Base-by-base conservation (phyloP, 2,113 vertebrate genomes). In the Hemibates koningsi region DNA sequence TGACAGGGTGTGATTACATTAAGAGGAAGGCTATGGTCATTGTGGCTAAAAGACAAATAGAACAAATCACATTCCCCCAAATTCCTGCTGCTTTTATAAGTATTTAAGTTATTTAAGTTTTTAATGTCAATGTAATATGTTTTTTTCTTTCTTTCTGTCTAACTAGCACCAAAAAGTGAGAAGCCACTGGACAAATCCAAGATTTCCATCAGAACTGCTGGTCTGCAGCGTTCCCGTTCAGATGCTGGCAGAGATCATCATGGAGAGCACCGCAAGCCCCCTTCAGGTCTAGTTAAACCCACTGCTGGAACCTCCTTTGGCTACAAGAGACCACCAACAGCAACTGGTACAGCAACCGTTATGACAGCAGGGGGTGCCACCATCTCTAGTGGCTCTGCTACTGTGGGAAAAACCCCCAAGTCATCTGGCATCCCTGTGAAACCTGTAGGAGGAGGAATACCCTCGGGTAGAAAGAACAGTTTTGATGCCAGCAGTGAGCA, bases 371-470 rank as follows among this genome's bases (percentile, higher is more conserved):
- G 96, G 56, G 97, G 98, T 16, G 56, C 94, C 89, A 95, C 96
- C 63, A 96, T 97, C 94, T 95, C 95, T 73, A 95, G 95, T 59
- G 96, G 97, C 68, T 98, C 98, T 0, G 97, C 98, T 71, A 99
- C 98, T 0, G 96, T 99, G 0, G 97, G 98, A 79, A 99, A 99
- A 96, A 94, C 93, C 83, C 98, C 98, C 92, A 99, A 97, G 95
- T 97, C 97, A 59, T 98, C 98, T 0, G 97, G 97, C 86, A 99
- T 99, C 88, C 98, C 99, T 0, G 97, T 98, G 56, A 99, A 99
- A 93, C 98, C 98, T 0, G 91, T 97, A 48, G 96, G 90, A 56
- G 93, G 91, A 48, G 92, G 90, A 71, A 3, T 45, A 19, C 89
- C 93, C 13, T 80, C 90, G 0, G 97, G 97, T 4, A 97, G 98